phyloP scores from a whole-genome alignment of 2,797 vertebrate species.

The Acanthopagrus latus region DNA sequence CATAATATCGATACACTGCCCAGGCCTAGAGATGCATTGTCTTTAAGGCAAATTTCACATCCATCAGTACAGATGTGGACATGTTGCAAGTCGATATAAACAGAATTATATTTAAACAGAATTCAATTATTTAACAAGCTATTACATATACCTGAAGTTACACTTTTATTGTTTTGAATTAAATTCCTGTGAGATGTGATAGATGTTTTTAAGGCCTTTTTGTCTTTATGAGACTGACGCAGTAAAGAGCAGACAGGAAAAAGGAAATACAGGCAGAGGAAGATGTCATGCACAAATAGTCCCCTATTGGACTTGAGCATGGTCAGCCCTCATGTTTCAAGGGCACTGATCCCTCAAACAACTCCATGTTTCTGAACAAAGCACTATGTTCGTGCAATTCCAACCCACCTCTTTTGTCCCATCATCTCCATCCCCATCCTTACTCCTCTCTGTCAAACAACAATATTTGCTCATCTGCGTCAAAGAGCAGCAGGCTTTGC shows the following conservation, averaged over 20 bases:
- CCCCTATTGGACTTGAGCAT: background rate
- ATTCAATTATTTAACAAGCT: background rate
- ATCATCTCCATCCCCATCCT: conserved; percentile 46
- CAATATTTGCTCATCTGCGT: conserved; percentile 84
- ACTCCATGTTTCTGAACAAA: conserved; percentile 21
- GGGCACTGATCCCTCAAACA: background rate
- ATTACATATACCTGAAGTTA: background rate
- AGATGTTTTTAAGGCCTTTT: conserved; percentile 2
- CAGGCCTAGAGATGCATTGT: background rate
- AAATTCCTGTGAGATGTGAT: background rate
- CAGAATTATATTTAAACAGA: background rate
- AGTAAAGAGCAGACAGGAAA: background rate
- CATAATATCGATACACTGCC: no score
- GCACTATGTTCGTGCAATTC: conserved; percentile 1
- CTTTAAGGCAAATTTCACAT: background rate
- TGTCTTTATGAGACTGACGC: background rate
- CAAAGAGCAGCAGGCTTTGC: conserved; percentile 76
- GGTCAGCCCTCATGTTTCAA: background rate
- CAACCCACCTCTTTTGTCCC: conserved; percentile 39
- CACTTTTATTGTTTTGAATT: background rate
- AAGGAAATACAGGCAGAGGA: no score
- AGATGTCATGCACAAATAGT: background rate
- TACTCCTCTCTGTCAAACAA: conserved; percentile 74
- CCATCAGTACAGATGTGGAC: background rate
- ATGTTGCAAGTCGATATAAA: background rate